phyloP scores from a whole-genome alignment of 2,888 invertebrate genomes.

The Watsonalla binaria region DNA sequence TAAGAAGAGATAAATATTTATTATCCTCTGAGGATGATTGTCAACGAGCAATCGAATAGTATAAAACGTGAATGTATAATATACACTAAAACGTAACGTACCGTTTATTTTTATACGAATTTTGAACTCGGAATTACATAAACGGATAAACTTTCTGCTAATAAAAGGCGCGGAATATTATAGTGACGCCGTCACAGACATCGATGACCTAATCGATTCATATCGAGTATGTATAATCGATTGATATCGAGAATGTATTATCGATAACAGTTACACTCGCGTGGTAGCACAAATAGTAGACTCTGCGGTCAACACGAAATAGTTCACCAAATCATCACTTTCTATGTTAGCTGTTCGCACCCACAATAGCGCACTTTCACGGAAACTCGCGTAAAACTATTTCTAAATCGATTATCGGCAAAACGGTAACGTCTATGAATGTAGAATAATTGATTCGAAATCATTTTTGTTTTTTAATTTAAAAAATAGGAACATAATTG shows the following conservation, averaged over 20 bases:
- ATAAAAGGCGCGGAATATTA: not conserved
- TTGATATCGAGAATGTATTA: not conserved
- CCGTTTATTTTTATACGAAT: not conserved
- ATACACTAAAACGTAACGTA: not conserved
- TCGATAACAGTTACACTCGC: slow-evolving; percentile 6
- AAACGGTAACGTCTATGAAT: slow-evolving; percentile 65
- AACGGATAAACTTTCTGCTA: not conserved
- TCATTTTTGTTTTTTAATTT: slow-evolving; percentile 34
- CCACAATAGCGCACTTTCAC: slow-evolving; percentile 61
- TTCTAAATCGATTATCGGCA: slow-evolving; percentile 62
- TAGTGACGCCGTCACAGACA: not conserved
- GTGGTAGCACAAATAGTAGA: slow-evolving; percentile 16
- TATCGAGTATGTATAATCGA: not conserved
- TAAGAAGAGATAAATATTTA: not conserved
- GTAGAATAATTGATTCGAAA: slow-evolving; percentile 57
- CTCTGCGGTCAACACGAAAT: slow-evolving; percentile 7
- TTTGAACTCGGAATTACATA: not conserved
- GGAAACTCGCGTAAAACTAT: slow-evolving; percentile 61
- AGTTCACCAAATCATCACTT: slow-evolving; percentile 45
- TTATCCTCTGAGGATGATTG: not conserved
- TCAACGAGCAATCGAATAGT: not conserved
- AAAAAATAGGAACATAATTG: slow-evolving; percentile 34
- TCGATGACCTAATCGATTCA: not conserved
- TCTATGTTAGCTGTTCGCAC: slow-evolving; percentile 42
- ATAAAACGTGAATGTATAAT: not conserved